Evolutionary conservation across 2,797 vertebrate species (phyloP).

Genomic region (Chelidonichthys spinosus): DNA sequence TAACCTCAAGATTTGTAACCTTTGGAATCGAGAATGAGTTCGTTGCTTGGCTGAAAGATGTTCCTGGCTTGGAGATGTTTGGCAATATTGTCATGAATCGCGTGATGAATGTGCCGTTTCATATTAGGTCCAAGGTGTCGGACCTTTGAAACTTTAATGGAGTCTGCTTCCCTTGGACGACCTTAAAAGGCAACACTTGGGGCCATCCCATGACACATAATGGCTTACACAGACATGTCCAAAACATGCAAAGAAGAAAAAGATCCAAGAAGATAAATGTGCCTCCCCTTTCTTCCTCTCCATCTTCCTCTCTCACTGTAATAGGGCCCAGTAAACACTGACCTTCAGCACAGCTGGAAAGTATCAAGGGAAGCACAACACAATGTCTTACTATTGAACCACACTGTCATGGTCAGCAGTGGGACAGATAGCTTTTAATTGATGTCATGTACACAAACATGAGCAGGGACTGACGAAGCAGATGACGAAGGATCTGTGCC

Average conservation of each 20-base stretch:
- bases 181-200: conserved; percentile 56
- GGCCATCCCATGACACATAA: conserved; percentile 37
- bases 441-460: conserved; percentile 38
- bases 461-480: conserved; percentile 18
- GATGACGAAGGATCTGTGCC: conserved; percentile 40
- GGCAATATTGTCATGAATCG: conserved; percentile 34
- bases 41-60: conserved; percentile 36
- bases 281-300: neutral
- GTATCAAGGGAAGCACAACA: conserved; percentile 48
- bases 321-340: conserved; percentile 18
- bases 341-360: conserved; percentile 61
- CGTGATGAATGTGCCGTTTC: conserved; percentile 42
- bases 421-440: conserved; percentile 36
- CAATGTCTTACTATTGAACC: conserved; percentile 19
- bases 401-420: conserved; percentile 23
- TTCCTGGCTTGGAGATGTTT: conserved; percentile 60
- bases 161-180: conserved; percentile 3
- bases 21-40: conserved; percentile 24
- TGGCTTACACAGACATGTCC: conserved; percentile 47
- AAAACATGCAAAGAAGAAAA: conserved; percentile 25
- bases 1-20: conserved; percentile 24
- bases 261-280: conserved; percentile 9
- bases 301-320: conserved; percentile 3
- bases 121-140: conserved; percentile 30
- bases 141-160: conserved; percentile 50